Conservation (phyloP, 2,113 vertebrate genomes). For the Pholis gunnellus region DNA sequence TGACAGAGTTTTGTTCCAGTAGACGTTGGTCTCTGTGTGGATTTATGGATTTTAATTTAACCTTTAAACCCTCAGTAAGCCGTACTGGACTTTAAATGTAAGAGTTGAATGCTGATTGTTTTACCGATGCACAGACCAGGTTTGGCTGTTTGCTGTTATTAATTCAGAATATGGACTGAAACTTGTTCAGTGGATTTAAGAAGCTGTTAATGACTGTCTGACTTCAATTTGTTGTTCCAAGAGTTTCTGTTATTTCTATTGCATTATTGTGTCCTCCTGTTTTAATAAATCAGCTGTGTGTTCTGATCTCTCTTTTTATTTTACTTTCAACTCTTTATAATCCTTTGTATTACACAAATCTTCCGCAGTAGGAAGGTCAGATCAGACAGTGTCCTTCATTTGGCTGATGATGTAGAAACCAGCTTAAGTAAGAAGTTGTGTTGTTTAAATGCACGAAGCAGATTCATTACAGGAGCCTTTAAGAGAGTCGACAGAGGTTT, state of each 20-base stretch:
- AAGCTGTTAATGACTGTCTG: neutral
- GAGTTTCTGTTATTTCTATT: neutral
- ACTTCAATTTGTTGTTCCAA: neutral
- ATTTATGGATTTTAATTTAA: neutral
- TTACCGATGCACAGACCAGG: neutral
- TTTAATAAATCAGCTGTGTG: slow-evolving; percentile 16
- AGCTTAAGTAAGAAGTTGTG: neutral
- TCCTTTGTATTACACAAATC: neutral
- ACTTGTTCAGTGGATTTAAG: neutral
- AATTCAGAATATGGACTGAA: neutral
- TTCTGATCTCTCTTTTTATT: slow-evolving; percentile 9
- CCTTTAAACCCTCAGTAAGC: neutral
- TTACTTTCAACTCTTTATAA: neutral
- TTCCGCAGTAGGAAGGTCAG: neutral
- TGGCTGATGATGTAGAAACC: neutral
- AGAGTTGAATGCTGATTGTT: neutral
- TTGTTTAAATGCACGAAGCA: neutral
- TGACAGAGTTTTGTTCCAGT: neutral
- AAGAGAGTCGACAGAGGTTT: neutral
- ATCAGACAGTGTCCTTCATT: neutral
- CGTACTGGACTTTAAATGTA: neutral
- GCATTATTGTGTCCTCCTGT: slow-evolving; percentile 26
- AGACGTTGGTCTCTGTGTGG: neutral
- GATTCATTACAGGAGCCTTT: neutral
- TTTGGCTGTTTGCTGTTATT: neutral